A percentile compares a stretch with the other conserved stretches of the same genome.
Evolutionary conservation across 1,140 invertebrate genomes (phyloP).

Genomic region (Anastrepha obliqua): DNA sequence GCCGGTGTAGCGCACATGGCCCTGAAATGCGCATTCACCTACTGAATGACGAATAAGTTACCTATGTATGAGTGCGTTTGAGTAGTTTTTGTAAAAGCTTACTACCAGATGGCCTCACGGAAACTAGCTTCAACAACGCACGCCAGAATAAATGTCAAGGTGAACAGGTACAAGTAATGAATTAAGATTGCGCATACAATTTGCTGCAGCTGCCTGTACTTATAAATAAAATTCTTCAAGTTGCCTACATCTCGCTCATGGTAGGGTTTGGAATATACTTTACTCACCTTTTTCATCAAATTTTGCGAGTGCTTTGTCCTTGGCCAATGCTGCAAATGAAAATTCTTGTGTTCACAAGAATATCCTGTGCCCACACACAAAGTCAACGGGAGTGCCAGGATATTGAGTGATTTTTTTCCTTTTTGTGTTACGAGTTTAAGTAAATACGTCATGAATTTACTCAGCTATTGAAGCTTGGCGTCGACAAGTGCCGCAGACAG

Average conservation of each 20-base stretch:
- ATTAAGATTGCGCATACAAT: not conserved
- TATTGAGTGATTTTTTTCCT: no score
- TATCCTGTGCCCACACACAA: not conserved
- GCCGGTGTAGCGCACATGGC: not conserved
- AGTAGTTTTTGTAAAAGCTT: not conserved
- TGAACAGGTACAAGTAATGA: not conserved
- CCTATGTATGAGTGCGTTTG: not conserved
- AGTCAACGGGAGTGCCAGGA: not conserved
- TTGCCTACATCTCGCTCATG: not conserved
- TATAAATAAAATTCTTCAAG: not conserved
- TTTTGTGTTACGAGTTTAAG: not conserved
- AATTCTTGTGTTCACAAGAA: not conserved
- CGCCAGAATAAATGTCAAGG: constrained; percentile 22
- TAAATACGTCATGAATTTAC: constrained; percentile 1
- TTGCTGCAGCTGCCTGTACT: no score
- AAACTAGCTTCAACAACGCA: not conserved
- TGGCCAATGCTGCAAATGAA: not conserved
- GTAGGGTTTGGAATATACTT: not conserved
- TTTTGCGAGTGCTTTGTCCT: no score
- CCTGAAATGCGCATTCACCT: constrained; percentile 24
- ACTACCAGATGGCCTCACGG: constrained; percentile 13
- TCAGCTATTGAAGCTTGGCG: not conserved
- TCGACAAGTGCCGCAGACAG: not conserved
- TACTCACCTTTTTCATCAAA: no score
- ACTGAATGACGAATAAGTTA: not conserved